Base-by-base conservation (phyloP, 92 coral and sea anemone species). In the Pocillopora grandis region DNA sequence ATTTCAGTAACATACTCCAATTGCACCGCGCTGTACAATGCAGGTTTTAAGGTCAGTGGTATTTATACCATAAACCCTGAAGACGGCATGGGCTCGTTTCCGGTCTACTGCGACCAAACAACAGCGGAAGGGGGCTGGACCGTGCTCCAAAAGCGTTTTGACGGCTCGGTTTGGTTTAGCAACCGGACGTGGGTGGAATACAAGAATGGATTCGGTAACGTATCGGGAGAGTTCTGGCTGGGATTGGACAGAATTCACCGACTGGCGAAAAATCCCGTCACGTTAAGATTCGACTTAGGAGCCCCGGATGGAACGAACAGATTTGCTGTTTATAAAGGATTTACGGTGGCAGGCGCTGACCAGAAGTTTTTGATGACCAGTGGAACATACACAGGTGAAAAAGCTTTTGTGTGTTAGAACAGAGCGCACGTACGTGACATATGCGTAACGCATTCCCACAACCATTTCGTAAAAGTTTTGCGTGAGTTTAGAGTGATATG, bases 61-160 rank as follows among this genome's bases (percentile, higher is more conserved):
- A 82, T 93, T 9, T 91, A 91, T 62, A 59, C 71, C 18, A 90
- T 93, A 56, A 85, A 75, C 76, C 94, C 97, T 60, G 90, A 63
- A 20, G 89, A 83, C 48, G 78, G 60, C 1, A 80, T 83, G 2
- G 84, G 78, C 10, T 76, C 76, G 12, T 91, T 93, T 58, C 90
- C 84, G 2, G 94, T 93, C 58, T 80, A 61, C 84, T 86, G 89
- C 66, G 90, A 88, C 76, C 90, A 88, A 59, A 62, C 79, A 55
- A 92, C 92, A 9, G 87, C 79, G 15, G 66, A 91, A 12, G 95
- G 95, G 73, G 97, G 95, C 63, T 93, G 97, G 95, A 72, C 89
- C 42, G 91, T 93, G 84, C 18, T 93, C 58, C 92, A 83, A 62
- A 87, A 79, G 56, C 94, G 97, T 74, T 89, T 87, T 66, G 87